Evolutionary conservation across 2,797 vertebrate species (phyloP).

Genomic region (Enteromius anoplus): DNA sequence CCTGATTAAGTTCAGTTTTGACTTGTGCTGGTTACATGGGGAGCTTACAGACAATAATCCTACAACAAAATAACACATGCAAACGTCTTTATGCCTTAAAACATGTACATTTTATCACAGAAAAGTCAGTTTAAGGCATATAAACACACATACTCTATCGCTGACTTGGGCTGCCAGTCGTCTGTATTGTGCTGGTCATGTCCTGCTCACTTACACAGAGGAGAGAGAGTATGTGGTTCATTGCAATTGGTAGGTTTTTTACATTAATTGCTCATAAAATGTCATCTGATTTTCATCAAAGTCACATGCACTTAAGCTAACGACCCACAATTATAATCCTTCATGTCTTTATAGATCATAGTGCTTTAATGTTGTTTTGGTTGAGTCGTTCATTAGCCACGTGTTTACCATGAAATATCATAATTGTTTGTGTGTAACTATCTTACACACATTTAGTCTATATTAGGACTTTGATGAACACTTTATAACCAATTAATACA

Average conservation of each 20-base stretch:
- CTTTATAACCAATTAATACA: not conserved
- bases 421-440: not conserved
- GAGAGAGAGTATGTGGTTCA: not conserved
- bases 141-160: not conserved
- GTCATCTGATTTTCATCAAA: not conserved
- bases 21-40: not conserved
- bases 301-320: not conserved
- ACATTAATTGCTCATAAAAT: not conserved
- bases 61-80: not conserved
- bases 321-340: not conserved
- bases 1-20: not conserved
- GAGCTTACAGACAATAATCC: not conserved
- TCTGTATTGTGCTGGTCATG: not conserved
- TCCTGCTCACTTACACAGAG: not conserved
- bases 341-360: not conserved
- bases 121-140: not conserved
- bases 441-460: not conserved
- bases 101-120: not conserved
- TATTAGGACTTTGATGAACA: not conserved
- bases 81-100: not conserved
- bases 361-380: not conserved
- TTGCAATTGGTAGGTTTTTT: not conserved
- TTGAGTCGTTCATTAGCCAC: not conserved
- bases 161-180: not conserved
- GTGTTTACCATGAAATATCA: not conserved